Conservation (phyloP, 2,113 vertebrate genomes). For the Anseranas semipalmata region DNA sequence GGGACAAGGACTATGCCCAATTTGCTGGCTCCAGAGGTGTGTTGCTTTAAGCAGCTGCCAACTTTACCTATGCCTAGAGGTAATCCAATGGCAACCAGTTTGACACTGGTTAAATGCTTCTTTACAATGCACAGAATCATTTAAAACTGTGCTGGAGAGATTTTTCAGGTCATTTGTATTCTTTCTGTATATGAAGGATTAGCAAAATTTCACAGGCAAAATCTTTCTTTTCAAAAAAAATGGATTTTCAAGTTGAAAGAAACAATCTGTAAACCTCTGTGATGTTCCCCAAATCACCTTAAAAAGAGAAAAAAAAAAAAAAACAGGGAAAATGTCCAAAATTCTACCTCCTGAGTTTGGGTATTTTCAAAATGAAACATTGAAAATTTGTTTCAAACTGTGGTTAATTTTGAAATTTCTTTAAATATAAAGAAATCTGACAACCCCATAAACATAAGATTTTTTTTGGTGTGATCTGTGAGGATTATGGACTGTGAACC, state of each 20-base stretch:
- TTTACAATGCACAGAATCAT: not conserved
- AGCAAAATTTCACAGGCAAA: not conserved
- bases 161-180: not conserved
- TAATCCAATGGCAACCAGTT: not conserved
- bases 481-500: not conserved
- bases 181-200: not conserved
- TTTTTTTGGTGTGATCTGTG: not conserved
- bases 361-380: not conserved
- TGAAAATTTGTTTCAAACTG: not conserved
- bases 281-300: not conserved
- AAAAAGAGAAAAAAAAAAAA: not conserved
- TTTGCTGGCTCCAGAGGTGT: not conserved
- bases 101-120: not conserved
- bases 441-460: not conserved
- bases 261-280: not conserved
- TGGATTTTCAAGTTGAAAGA: not conserved
- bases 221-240: not conserved
- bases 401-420: not conserved
- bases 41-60: not conserved
- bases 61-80: not conserved
- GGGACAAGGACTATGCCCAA: not conserved
- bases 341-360: not conserved
- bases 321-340: not conserved
- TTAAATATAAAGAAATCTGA: not conserved
- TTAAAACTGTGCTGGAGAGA: not conserved